phyloP scores from a whole-genome alignment of 2,888 invertebrate species.

The Caradrina clavipalpis region DNA sequence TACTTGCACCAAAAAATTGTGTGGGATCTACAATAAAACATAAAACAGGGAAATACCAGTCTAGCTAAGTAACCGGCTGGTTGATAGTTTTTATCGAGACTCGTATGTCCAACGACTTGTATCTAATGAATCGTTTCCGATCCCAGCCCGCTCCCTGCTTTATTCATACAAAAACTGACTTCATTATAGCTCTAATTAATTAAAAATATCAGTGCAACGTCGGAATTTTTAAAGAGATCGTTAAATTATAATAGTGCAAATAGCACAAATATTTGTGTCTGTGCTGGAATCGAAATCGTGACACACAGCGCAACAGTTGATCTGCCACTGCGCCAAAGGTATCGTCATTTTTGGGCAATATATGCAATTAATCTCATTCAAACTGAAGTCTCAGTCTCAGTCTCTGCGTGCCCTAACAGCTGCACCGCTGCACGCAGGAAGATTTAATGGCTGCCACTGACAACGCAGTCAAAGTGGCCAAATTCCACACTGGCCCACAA shows the following conservation, averaged over 20 bases:
- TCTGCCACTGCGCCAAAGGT: too few species aligned
- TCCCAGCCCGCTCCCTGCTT: constrained; percentile 8
- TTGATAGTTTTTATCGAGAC: constrained; percentile 32
- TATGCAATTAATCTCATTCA: too few species aligned
- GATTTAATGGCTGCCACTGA: too few species aligned
- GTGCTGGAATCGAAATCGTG: too few species aligned
- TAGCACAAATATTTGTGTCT: too few species aligned
- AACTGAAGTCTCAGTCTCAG: too few species aligned
- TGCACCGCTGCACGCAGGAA: too few species aligned
- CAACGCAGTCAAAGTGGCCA: too few species aligned
- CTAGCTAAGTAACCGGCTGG: constrained; percentile 15
- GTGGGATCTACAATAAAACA: background rate
- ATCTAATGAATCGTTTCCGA: constrained; percentile 44
- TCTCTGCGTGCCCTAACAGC: too few species aligned
- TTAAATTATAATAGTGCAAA: background rate
- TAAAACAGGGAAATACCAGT: constrained; percentile 18
- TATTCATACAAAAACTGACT: constrained; percentile 3
- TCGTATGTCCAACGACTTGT: constrained; percentile 33
- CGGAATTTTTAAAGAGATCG: background rate
- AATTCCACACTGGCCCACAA: too few species aligned
- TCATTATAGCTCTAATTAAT: constrained; percentile 22
- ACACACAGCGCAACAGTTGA: too few species aligned
- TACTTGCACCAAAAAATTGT: background rate
- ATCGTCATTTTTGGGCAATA: too few species aligned
- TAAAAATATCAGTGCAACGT: constrained; percentile 20